A percentile compares a stretch with the other conserved stretches of the same genome.
Conservation (phyloP, 2,888 invertebrate species). For the Caradrina clavipalpis region DNA sequence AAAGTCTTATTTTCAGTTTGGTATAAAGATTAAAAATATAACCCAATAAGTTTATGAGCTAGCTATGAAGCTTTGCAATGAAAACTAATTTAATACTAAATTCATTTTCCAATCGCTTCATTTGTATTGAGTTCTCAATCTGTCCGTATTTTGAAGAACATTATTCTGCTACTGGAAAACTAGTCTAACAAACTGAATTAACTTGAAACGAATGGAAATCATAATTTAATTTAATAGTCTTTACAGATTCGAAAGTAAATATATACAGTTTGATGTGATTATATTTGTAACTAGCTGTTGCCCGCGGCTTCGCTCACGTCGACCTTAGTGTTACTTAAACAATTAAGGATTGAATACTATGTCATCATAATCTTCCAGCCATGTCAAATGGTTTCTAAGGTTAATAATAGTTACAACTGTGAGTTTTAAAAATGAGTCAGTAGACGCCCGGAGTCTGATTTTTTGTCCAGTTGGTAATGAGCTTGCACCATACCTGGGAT, state of each 20-base stretch:
- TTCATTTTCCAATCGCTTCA: conserved; percentile 1
- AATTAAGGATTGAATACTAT: no score
- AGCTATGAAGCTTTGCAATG: not conserved
- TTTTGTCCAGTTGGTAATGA: no score
- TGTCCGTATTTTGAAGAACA: not conserved
- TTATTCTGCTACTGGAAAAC: conserved; percentile 12
- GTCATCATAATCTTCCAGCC: no score
- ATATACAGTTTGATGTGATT: not conserved
- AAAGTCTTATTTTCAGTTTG: conserved; percentile 10
- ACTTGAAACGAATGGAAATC: conserved; percentile 1
- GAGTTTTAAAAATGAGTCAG: no score
- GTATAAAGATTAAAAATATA: not conserved
- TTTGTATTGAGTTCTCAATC: not conserved
- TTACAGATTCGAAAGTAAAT: conserved; percentile 4
- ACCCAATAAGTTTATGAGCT: not conserved
- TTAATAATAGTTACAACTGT: no score
- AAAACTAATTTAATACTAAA: conserved; percentile 3
- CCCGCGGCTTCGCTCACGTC: no score
- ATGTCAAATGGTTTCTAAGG: no score
- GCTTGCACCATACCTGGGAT: no score
- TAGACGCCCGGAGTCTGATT: no score
- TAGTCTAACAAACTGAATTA: conserved; percentile 12
- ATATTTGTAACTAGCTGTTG: no score
- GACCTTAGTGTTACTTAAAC: no score
- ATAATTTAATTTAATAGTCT: conserved; percentile 19